Evolutionary conservation across 30 jellyfish, hydroid and myxozoan genomes (phyloP), one percentile per base, ranked within the genome.

Genomic region (Haliclystus octoradiatus): DNA sequence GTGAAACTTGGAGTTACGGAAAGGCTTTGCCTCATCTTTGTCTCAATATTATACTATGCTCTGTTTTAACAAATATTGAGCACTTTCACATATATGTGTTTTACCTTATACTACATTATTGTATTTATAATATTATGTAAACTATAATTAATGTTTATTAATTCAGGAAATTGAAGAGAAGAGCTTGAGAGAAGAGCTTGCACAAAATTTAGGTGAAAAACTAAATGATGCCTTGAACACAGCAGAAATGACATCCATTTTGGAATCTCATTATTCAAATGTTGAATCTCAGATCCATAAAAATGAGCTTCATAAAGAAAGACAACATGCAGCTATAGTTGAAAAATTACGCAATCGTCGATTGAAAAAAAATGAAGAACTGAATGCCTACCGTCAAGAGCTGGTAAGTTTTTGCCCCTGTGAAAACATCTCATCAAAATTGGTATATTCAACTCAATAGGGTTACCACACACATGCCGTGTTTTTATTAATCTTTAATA

Each of bases 261-360:
- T 89, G 19, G 95, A 76, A 49, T 63, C 73, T 4, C 93, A 80
- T 62, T 75, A 71, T 68, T 66, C 65, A 34, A 68, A 71, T 33
- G 29, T 89, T 34, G 79, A 69, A 7, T 82, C 75, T 2, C 71
- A 73, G 70, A 92, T 70, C 28, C 68, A 73, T 28, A 51, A 63
- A 27, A 76, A 67, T 28, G 78, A 74, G 50, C 31, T 33, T n/a
- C 82, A 76, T 47, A 77, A 72, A 66, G 76, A 76, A 29, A 63
- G 84, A 33, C 91, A 89, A 35, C 81, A 76, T 5, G 70, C 74
- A 0, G 85, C 61, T 9, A 61, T 89, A 46, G 49, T 89, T 78
- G 83, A 72, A 72, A 81, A 89, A 49, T 64, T 89, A 4, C 88
- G 76, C 13, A 88, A 76, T 40, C 51, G 88, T 7, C 60, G 98